A percentile compares a stretch with the other conserved stretches of the same genome.
These are phyloP conservation scores for Ditylenchus dipsaci DNA, from an alignment of 1,140 invertebrate species.

Conservation along the genomic window DNA sequence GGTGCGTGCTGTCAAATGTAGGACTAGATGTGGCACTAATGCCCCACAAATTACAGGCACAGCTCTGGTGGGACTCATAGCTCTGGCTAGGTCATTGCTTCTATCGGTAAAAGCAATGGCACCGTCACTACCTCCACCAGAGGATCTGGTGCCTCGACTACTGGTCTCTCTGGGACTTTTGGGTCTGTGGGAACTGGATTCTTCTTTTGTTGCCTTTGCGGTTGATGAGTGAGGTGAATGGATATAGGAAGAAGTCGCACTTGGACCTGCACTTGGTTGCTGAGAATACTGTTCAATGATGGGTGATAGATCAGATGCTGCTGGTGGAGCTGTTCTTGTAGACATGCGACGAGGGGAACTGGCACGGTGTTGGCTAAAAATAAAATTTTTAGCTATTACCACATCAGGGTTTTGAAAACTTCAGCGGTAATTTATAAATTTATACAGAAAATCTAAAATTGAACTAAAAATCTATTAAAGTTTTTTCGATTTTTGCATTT, in stretches of 20 bases:
- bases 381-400: neutral
- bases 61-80: neutral
- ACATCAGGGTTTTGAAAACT: too few relatives aligned
- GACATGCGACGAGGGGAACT: conserved; percentile 1
- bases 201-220: neutral
- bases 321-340: neutral
- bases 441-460: too few relatives aligned
- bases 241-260: too few relatives aligned
- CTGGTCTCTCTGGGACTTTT: neutral
- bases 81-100: neutral
- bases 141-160: neutral
- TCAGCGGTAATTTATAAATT: too few relatives aligned
- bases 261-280: too few relatives aligned
- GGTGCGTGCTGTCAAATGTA: conserved; percentile 1
- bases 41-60: conserved; percentile 3
- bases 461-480: too few relatives aligned
- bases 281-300: neutral
- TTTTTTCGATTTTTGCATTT: too few relatives aligned
- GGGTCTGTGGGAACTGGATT: neutral
- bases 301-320: neutral
- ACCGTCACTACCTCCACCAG: neutral
- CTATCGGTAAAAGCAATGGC: neutral
- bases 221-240: neutral
- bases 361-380: neutral
- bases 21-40: conserved; percentile 7